A percentile compares a stretch with the other conserved stretches of the same genome.
Evolutionary conservation across 1,140 invertebrate genomes (phyloP).

Genomic region (Arctopsyche grandis): DNA sequence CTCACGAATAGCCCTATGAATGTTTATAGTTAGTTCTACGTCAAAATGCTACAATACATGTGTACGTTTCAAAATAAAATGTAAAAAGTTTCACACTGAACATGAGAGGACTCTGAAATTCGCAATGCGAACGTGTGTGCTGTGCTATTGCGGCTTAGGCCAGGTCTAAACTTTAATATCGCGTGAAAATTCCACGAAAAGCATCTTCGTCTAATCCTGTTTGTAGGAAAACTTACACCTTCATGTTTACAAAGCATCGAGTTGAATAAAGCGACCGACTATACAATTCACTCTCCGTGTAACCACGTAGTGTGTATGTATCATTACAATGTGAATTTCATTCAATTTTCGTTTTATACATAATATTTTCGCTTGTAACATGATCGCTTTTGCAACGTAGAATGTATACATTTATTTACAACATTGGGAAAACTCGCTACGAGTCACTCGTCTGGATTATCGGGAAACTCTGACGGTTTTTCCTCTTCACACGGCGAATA

Average conservation of each 20-base stretch:
- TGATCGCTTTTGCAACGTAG: not conserved
- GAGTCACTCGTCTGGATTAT: constrained; percentile 21
- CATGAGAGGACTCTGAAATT: too few relatives aligned
- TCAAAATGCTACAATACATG: too few relatives aligned
- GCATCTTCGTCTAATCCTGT: not conserved
- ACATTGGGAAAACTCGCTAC: not conserved
- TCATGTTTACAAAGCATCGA: not conserved
- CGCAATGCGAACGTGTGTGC: not conserved
- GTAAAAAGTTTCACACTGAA: too few relatives aligned
- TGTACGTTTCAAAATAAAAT: too few relatives aligned
- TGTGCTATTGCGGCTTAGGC: not conserved
- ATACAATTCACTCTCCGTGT: too few relatives aligned
- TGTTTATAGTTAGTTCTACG: too few relatives aligned
- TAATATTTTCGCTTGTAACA: not conserved
- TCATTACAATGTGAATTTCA: too few relatives aligned
- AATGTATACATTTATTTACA: not conserved
- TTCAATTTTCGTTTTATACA: too few relatives aligned
- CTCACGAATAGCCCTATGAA: too few relatives aligned
- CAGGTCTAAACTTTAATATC: constrained; percentile 11
- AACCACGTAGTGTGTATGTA: too few relatives aligned
- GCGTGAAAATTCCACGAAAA: constrained; percentile 5
- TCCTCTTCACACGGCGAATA: not conserved
- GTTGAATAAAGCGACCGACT: too few relatives aligned
- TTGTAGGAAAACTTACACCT: not conserved
- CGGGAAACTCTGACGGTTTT: constrained; percentile 15